Conservation (phyloP, 1,140 invertebrate genomes). For the Apis dorsata region DNA sequence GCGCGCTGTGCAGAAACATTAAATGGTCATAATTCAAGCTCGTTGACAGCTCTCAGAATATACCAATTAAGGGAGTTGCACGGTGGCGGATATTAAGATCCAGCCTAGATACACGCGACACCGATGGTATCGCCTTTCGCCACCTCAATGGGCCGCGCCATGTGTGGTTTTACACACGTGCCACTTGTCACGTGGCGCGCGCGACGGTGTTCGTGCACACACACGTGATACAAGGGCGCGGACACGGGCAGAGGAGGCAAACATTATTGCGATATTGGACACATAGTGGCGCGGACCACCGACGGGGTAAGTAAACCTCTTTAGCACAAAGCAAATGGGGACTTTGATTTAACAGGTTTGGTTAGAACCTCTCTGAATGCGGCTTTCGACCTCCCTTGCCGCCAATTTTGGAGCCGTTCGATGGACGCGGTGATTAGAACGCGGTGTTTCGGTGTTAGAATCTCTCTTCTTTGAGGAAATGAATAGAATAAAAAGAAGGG, state of each 20-base stretch:
- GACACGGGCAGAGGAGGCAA: background rate
- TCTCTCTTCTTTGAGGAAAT: background rate
- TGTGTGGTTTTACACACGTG: slow-evolving; percentile 40
- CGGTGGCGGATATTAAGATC: slow-evolving; percentile 62
- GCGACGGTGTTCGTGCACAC: background rate
- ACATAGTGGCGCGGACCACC: slow-evolving; percentile 11
- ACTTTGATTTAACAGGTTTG: slow-evolving; percentile 21
- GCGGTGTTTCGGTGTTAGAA: background rate
- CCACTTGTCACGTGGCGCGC: background rate
- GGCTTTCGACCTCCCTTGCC: background rate
- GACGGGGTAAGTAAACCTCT: slow-evolving; percentile 32
- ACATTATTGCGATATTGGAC: slow-evolving; percentile 47
- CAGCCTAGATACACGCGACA: slow-evolving; percentile 33
- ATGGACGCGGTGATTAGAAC: background rate
- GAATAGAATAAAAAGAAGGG: background rate
- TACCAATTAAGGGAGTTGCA: slow-evolving; percentile 55
- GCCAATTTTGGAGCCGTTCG: background rate
- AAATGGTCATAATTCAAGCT: slow-evolving; percentile 62
- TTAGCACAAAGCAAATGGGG: slow-evolving; percentile 48
- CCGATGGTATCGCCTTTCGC: slow-evolving; percentile 39
- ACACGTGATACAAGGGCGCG: background rate
- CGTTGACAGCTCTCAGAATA: slow-evolving; percentile 56
- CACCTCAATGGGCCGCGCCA: slow-evolving; percentile 25
- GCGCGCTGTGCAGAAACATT: slow-evolving; percentile 32
- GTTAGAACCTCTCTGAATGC: too few relatives aligned